Evolutionary conservation across 2,113 vertebrate genomes (phyloP), one percentile per base, ranked within the genome.

Genomic region (Regulus satrapa): DNA sequence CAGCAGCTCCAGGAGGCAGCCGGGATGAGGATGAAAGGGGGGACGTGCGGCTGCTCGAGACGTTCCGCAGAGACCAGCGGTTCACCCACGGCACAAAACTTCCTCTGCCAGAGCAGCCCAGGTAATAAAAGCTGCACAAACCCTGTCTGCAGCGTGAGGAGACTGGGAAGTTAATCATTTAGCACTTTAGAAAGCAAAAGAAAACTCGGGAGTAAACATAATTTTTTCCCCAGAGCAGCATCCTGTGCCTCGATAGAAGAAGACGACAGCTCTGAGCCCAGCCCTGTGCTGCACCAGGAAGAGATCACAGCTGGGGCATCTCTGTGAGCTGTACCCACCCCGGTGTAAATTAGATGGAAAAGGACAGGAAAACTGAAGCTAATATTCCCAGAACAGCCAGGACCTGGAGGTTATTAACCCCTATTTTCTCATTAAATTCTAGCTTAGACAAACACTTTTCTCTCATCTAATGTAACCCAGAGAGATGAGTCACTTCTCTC

Each of bases 81-180:
- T 16, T 95, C 72, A 73, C 61, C 49, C 3, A 4, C 3, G 2
- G 72, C 45, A 43, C n/a, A 59, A 19, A 92, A 10, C 82, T 90
- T 92, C 93, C 82, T 48, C 56, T 84, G 85, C 82, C 92, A 32
- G 20, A 86, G 95, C 56, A 93, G 79, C 88, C 66, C 90, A 86
- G 94, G 96, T 86, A 93, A 88, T 89, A 86, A 92, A 92, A 92
- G 45, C 78, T 93, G 40, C 48, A 71, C 68, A 80, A 91, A 83
- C 59, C 62, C 79, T 25, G 59, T 63, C 82, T 88, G 94, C 82
- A 21, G 55, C 19, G 31, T 3, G 11, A 68, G 43, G 31, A 62
- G 75, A 31, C 40, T 34, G 25, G 78, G 51, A 95, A 80, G 63
- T 58, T 43, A 71, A 88, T 77, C 55, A 66, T 63, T 74, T 71